These are phyloP conservation scores for Archaeoteleia sp. DNA, from an alignment of 2,888 invertebrate species.

Conservation along the genomic window DNA sequence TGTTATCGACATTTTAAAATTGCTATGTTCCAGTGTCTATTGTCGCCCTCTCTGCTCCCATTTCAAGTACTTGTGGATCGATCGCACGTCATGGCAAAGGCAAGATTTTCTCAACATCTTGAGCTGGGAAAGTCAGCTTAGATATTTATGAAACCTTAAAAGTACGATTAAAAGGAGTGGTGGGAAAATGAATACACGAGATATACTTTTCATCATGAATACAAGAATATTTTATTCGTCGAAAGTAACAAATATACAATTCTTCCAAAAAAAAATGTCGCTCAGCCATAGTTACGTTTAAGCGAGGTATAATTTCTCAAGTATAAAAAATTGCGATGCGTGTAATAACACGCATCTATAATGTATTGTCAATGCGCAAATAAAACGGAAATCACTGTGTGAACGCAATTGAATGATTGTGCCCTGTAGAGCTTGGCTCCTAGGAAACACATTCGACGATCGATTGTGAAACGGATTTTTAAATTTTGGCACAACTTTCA, in stretches of 20 bases:
- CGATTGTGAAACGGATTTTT: slow-evolving; percentile 57
- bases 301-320: slow-evolving; percentile 45
- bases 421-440: slow-evolving; percentile 8
- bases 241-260: slow-evolving; percentile 75
- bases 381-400: slow-evolving; percentile 33
- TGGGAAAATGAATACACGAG: slow-evolving; percentile 1
- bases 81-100: slow-evolving; percentile 12
- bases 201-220: slow-evolving; percentile 64
- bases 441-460: slow-evolving; percentile 50
- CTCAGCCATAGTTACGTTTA: slow-evolving; percentile 33
- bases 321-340: slow-evolving; percentile 44
- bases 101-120: slow-evolving; percentile 5
- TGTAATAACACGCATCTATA: slow-evolving; percentile 21
- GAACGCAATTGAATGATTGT: slow-evolving; percentile 14
- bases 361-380: slow-evolving; percentile 63
- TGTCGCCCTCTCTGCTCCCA: slow-evolving; percentile 60
- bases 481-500: slow-evolving; percentile 71
- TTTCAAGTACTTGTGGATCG: slow-evolving; percentile 28
- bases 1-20: slow-evolving; percentile 72
- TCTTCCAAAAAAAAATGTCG: slow-evolving; percentile 70
- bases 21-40: slow-evolving; percentile 67
- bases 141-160: slow-evolving; percentile 5
- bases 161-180: neutral
- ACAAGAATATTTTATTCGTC: slow-evolving; percentile 75
- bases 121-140: slow-evolving; percentile 1